These are phyloP conservation scores for Phrynocephalus versicolor DNA, from an alignment of 2,113 vertebrate species.

Conservation along the genomic window DNA sequence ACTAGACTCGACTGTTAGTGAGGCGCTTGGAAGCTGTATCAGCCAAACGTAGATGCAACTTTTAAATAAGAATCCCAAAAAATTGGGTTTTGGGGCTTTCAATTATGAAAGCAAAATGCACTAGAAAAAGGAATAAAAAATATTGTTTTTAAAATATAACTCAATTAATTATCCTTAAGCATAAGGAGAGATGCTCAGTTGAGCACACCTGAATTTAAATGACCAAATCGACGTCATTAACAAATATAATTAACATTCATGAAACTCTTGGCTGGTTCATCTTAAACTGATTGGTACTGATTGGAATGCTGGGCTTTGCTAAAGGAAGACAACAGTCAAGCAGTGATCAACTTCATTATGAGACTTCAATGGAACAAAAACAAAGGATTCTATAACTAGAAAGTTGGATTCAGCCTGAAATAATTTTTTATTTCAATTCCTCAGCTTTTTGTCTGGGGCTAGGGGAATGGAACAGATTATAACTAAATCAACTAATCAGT, in stretches of 20 bases:
- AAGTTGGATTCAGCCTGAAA: not conserved
- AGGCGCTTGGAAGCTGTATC: not conserved
- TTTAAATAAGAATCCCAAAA: not conserved
- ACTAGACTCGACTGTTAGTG: not conserved
- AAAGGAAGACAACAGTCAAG: not conserved
- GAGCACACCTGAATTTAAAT: constrained; percentile 31
- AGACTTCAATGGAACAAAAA: not conserved
- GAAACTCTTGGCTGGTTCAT: constrained; percentile 45
- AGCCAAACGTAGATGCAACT: not conserved
- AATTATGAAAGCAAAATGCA: constrained; percentile 6
- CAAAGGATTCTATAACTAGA: not conserved
- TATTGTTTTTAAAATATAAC: constrained; percentile 25
- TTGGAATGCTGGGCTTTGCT: not conserved
- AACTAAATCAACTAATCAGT: not conserved
- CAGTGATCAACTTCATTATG: not conserved
- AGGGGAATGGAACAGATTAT: not conserved
- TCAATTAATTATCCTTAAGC: constrained; percentile 20
- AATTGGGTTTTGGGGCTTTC: constrained; percentile 1
- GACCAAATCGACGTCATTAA: constrained; percentile 13
- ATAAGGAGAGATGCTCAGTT: constrained; percentile 5
- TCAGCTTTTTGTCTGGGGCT: not conserved
- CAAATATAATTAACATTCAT: constrained; percentile 23
- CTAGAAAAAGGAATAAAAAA: not conserved
- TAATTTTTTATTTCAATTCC: not conserved
- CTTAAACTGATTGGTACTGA: constrained; percentile 32